Base-by-base conservation (phyloP, 2,888 invertebrate species). In the Spialia ferax region DNA sequence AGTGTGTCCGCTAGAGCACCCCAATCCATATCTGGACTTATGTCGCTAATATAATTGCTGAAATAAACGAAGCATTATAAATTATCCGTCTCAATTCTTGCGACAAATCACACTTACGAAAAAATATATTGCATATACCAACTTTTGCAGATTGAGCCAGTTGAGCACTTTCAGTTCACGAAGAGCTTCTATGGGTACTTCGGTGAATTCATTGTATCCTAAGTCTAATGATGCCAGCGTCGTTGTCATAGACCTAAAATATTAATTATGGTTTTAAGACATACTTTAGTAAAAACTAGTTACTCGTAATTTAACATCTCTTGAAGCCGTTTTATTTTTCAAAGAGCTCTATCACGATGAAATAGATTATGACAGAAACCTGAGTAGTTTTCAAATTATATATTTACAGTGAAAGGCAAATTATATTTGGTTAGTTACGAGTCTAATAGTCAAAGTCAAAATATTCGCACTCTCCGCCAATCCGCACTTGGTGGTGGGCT, bases 61-160 rank as follows among this genome's bases (percentile, higher is more conserved):
- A 54, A 94, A 94, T 57, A 72, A 65, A 69, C 15, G 13, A 13
- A 20, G 1, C 11, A 32, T n/a, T 42, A 7, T 56, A 42, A 38
- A 55, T 45, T 45, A 2, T 11, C 13, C 5, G 11, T 45, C 18
- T 45, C 8, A 8, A 8, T 8, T 45, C 18, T 10, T 18, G 8
- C 2, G 18, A 8, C 45, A 45, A 45, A 18, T 45, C 15, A 8
- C 15, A 45, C 8, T 45, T 45, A 45, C 18, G 38, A 38, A 42
- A 15, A 42, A 18, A 18, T n/a, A 6, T 5, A n/a, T 3, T 54
- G 52, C 42, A 15, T 54, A 22, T 32, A 82, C 94, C 91, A 94
- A 96, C 97, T 96, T 96, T 87, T 96, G 96, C 77, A 97, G 91
- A 84, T 96, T 96, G 74, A 97, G 94, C 97, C 96, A 97, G 82